Evolutionary conservation across 2,113 vertebrate species (phyloP).

Genomic region (Eira barbara): DNA sequence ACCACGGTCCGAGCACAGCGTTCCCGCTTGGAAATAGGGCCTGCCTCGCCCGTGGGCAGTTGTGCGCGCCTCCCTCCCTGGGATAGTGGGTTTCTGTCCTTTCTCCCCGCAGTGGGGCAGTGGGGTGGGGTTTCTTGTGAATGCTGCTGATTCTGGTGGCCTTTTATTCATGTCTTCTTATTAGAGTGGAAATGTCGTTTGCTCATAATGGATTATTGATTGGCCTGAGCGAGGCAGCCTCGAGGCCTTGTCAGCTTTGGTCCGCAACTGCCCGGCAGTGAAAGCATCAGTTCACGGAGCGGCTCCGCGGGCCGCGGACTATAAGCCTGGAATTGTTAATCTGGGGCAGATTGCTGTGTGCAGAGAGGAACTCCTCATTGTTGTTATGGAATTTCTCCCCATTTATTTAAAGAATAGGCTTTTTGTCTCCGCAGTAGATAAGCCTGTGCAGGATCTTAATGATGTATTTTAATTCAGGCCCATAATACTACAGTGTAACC

Average conservation of each 20-base stretch:
- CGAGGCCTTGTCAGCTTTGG: slow-evolving; percentile 86
- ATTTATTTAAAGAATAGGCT: slow-evolving; percentile 78
- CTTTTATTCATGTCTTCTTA: slow-evolving; percentile 84
- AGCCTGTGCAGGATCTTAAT: slow-evolving; percentile 82
- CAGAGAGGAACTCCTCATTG: slow-evolving; percentile 83
- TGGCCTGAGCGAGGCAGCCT: slow-evolving; percentile 86
- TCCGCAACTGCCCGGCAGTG: slow-evolving; percentile 85
- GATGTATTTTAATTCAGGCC: slow-evolving; percentile 81
- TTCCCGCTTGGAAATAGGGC: background rate
- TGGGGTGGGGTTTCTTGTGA: slow-evolving; percentile 56
- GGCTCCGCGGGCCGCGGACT: slow-evolving; percentile 79
- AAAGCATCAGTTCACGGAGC: slow-evolving; percentile 91
- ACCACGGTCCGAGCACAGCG: rapidly evolving
- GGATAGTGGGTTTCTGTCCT: slow-evolving; percentile 63
- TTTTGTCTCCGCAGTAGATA: slow-evolving; percentile 82
- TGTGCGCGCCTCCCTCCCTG: slow-evolving; percentile 24
- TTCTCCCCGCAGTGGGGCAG: background rate
- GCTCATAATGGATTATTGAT: slow-evolving; percentile 97
- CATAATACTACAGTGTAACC: slow-evolving; percentile 79
- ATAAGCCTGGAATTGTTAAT: slow-evolving; percentile 83
- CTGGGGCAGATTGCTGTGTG: slow-evolving; percentile 72
- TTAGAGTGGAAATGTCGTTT: slow-evolving; percentile 87
- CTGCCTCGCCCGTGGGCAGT: background rate
- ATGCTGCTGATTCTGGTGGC: slow-evolving; percentile 79
- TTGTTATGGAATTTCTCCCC: slow-evolving; percentile 76